phyloP scores from a whole-genome alignment of 2,113 vertebrate genomes.

The Charina bottae region DNA sequence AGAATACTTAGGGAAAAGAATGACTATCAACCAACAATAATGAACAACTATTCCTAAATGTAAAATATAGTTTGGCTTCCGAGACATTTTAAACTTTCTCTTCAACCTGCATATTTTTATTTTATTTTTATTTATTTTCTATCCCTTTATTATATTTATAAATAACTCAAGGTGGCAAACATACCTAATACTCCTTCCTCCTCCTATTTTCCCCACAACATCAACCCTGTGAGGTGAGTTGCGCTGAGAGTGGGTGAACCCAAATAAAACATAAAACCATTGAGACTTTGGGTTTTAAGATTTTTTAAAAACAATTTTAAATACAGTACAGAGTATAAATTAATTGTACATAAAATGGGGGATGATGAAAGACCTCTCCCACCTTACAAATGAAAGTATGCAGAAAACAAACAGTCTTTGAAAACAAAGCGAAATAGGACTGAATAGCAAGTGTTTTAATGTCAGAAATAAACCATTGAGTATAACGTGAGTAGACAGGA shows the following conservation, averaged over 20 bases:
- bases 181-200: no score
- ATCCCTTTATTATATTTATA: no score
- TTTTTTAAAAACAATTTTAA: slow-evolving; percentile 78
- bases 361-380: slow-evolving; percentile 69
- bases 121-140: no score
- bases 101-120: background rate
- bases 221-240: no score
- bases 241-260: no score
- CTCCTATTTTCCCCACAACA: no score
- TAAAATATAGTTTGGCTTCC: background rate
- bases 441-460: background rate
- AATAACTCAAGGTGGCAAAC: no score
- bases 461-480: background rate
- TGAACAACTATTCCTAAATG: background rate
- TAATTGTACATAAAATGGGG: slow-evolving; percentile 73
- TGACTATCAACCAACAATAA: background rate
- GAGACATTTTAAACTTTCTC: background rate
- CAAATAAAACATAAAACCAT: slow-evolving; percentile 22
- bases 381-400: slow-evolving; percentile 77
- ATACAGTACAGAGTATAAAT: slow-evolving; percentile 81
- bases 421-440: background rate
- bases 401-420: slow-evolving; percentile 16
- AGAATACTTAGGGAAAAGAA: background rate
- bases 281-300: slow-evolving; percentile 51
- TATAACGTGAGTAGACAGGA: slow-evolving; percentile 2